phyloP scores from a whole-genome alignment of 2,113 vertebrate species.

The Pseudolaguvia tuberculata region DNA sequence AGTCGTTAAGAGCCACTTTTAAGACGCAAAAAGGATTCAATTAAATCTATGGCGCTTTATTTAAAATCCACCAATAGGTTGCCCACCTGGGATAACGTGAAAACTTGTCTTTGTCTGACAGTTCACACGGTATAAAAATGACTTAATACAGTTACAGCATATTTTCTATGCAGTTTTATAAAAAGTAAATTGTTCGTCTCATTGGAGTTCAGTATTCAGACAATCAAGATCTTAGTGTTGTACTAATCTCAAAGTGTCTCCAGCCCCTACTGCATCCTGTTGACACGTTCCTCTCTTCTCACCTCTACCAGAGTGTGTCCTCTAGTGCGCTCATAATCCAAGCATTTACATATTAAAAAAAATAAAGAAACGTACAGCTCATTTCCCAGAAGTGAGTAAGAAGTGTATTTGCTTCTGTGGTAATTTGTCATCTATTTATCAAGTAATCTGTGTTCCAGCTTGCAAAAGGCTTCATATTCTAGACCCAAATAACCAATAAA shows the following conservation, averaged over 20 bases:
- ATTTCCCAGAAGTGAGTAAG: constrained; percentile 26
- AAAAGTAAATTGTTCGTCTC: background rate
- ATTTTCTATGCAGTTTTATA: background rate
- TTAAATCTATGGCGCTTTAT: too few relatives aligned
- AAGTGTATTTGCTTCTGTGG: constrained; percentile 17
- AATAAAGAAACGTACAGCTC: background rate
- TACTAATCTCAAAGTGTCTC: constrained; percentile 79
- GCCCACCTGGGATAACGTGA: background rate
- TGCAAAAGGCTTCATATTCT: background rate
- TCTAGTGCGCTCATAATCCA: background rate
- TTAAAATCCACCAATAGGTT: too few relatives aligned
- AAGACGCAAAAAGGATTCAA: too few relatives aligned
- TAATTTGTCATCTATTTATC: constrained; percentile 35
- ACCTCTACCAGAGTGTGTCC: background rate
- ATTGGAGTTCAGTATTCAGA: constrained; percentile 14
- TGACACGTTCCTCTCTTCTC: constrained; percentile 86
- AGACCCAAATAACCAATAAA: constrained; percentile 18
- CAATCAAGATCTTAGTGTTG: constrained; percentile 45
- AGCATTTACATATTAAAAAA: constrained; percentile 17
- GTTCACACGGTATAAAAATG: background rate
- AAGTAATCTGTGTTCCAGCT: constrained; percentile 26
- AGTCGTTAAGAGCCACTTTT: background rate
- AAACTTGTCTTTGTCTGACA: background rate
- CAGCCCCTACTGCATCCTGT: constrained; percentile 90
- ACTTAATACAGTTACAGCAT: background rate